Percentiles rank a stretch among this genome's conserved stretches.
Evolutionary conservation across 23 tunicate species (phyloP).

Genomic region (Oikopleura dioica): DNA sequence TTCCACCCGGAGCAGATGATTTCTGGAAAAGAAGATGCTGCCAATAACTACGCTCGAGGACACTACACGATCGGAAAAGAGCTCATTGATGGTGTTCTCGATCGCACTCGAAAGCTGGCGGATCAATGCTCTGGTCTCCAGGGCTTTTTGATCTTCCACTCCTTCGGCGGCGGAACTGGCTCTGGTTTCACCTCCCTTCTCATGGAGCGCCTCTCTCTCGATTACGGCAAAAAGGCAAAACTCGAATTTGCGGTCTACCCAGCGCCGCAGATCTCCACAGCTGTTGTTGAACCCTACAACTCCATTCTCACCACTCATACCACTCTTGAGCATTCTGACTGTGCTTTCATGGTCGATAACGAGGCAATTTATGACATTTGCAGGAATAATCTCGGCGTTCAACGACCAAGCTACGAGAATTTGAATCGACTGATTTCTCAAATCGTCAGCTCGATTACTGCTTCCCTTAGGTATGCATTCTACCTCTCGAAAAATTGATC

Average conservation of each 20-base stretch:
- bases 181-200: slow-evolving; percentile 4
- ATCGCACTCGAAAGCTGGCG: too few relatives aligned
- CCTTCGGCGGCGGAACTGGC: slow-evolving; percentile 44
- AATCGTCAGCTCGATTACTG: slow-evolving; percentile 38
- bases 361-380: slow-evolving; percentile 99
- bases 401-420: slow-evolving; percentile 95
- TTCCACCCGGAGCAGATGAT: slow-evolving; percentile 54
- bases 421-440: slow-evolving; percentile 45
- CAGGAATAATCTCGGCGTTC: slow-evolving; percentile 86
- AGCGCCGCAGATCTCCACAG: slow-evolving; percentile 11
- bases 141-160: too few relatives aligned
- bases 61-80: slow-evolving; percentile 32
- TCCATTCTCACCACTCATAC: slow-evolving; percentile 3
- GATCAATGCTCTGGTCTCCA: too few relatives aligned
- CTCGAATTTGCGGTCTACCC: slow-evolving; percentile 15
- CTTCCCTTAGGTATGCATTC: too few relatives aligned
- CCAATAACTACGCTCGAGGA: slow-evolving; percentile 56
- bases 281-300: slow-evolving; percentile 13
- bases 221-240: slow-evolving; percentile 85
- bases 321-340: slow-evolving; percentile 8
- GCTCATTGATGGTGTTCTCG: too few relatives aligned
- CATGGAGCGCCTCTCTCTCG: background rate
- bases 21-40: slow-evolving; percentile 53
- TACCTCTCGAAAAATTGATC: too few relatives aligned
- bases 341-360: slow-evolving; percentile 39